A percentile compares a stretch with the other conserved stretches of the same genome.
These are phyloP conservation scores for Dallia pectoralis DNA, from an alignment of 2,797 vertebrate genomes.

Conservation along the genomic window DNA sequence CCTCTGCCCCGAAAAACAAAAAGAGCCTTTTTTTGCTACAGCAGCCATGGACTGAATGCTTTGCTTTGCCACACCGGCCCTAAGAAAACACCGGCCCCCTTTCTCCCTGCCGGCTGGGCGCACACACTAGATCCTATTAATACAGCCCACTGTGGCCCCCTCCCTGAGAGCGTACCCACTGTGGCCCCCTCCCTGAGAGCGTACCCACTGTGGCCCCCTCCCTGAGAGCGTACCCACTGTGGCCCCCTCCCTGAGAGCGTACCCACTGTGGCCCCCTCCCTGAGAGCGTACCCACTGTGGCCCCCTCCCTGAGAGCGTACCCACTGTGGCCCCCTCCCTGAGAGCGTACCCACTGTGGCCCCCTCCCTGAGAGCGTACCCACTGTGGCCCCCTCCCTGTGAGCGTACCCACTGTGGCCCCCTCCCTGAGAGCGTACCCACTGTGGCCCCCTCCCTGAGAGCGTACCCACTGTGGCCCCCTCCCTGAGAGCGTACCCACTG, in stretches of 20 bases:
- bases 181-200: constrained; percentile 72
- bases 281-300: constrained; percentile 75
- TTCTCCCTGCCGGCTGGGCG: constrained; percentile 86
- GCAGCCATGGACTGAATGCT: constrained; percentile 91
- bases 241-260: constrained; percentile 70
- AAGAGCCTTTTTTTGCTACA: constrained; percentile 84
- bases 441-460: constrained; percentile 73
- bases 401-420: constrained; percentile 77
- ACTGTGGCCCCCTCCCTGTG: constrained; percentile 74
- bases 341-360: constrained; percentile 76
- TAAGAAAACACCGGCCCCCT: constrained; percentile 96
- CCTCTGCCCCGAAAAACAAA: constrained; percentile 89
- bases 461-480: constrained; percentile 77
- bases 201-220: constrained; percentile 78
- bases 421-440: constrained; percentile 71
- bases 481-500: constrained; percentile 72
- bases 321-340: constrained; percentile 76
- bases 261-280: constrained; percentile 78
- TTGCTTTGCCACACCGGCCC: constrained; percentile 96
- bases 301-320: constrained; percentile 70
- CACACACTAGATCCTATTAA: constrained; percentile 93
- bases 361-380: constrained; percentile 70
- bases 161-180: constrained; percentile 71
- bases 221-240: constrained; percentile 73
- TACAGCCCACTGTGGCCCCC: constrained; percentile 81